Base-by-base conservation (phyloP, 2,113 vertebrate species). In the Centropus bengalensis region DNA sequence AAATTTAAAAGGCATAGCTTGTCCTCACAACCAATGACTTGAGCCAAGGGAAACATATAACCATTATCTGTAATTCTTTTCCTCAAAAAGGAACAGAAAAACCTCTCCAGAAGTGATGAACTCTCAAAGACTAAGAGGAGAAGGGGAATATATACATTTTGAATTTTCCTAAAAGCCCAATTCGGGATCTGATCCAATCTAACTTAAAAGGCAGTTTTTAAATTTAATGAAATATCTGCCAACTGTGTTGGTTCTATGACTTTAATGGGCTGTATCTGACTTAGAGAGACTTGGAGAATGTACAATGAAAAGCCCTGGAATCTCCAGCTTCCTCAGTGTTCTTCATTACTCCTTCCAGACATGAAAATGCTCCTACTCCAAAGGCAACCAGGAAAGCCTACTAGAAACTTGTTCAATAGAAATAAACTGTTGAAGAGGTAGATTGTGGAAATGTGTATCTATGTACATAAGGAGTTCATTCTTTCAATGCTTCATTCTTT, bases 381-480 rank as follows among this genome's bases (percentile, higher is more conserved):
- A 58, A 94, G 8, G 22, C 11, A 60, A 7, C 8, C 8, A 38
- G 33, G 20, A 55, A 55, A 47, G 4, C 20, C 36, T 86, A 12
- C 14, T 42, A 59, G 19, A 70, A 55, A 21, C 1, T 27, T 64
- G 20, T 56, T 63, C 12, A 44, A 36, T 2, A 51, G 13, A 86
- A 75, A 82, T n/a, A 32, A 67, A 78, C 9, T 5, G 1, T n/a
- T 66, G 4, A 67, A 14, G 7, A 64, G 8, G 6, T 6, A 87
- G 83, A 88, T 30, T 19, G 5, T 30, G 33, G 22, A 55, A 75
- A 55, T 47, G 55, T 0, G 2, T 4, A 3, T 64, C 19, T 12
- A 8, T 12, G 9, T 38, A 33, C 4, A 0, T n/a, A 79, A 63
- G 11, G 8, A 44, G 7, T 6, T 0, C 6, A 21, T 55, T 14